A percentile compares a stretch with the other conserved stretches of the same genome.
These are phyloP conservation scores for Teleopsis dalmanni DNA, from an alignment of 1,140 invertebrate genomes.

Conservation along the genomic window DNA sequence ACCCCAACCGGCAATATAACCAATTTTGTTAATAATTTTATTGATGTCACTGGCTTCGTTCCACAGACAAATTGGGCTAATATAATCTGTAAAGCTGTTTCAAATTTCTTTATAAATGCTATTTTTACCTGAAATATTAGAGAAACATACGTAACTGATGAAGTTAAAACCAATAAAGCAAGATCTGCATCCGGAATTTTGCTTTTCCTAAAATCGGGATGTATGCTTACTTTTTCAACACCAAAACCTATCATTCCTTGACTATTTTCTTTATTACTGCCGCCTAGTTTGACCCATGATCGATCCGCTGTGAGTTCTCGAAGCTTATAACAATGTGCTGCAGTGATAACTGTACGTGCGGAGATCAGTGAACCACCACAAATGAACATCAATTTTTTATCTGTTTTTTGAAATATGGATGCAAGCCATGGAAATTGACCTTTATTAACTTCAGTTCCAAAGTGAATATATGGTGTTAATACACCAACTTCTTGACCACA, in stretches of 20 bases:
- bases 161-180: slow-evolving; percentile 21
- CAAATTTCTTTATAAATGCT: not conserved
- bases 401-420: slow-evolving; percentile 46
- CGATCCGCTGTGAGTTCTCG: slow-evolving; percentile 1
- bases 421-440: slow-evolving; percentile 66
- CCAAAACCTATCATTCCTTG: slow-evolving; percentile 20
- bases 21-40: slow-evolving; percentile 14
- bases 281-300: slow-evolving; percentile 25
- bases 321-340: slow-evolving; percentile 27
- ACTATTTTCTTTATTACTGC: slow-evolving; percentile 25
- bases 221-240: slow-evolving; percentile 18
- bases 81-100: slow-evolving; percentile 15
- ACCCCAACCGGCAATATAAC: slow-evolving; percentile 36
- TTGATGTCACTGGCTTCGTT: slow-evolving; percentile 7
- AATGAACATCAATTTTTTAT: slow-evolving; percentile 10
- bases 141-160: slow-evolving; percentile 14
- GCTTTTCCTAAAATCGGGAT: slow-evolving; percentile 27
- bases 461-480: slow-evolving; percentile 31
- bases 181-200: slow-evolving; percentile 28
- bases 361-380: slow-evolving; percentile 27
- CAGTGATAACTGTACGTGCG: slow-evolving; percentile 24
- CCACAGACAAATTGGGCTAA: slow-evolving; percentile 39
- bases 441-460: slow-evolving; percentile 48
- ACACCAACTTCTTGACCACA: slow-evolving; percentile 5
- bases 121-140: not conserved